Percentiles rank a stretch among this genome's conserved stretches.
Conservation (phyloP, 2,113 vertebrate species). For the Etheostoma spectabile region DNA sequence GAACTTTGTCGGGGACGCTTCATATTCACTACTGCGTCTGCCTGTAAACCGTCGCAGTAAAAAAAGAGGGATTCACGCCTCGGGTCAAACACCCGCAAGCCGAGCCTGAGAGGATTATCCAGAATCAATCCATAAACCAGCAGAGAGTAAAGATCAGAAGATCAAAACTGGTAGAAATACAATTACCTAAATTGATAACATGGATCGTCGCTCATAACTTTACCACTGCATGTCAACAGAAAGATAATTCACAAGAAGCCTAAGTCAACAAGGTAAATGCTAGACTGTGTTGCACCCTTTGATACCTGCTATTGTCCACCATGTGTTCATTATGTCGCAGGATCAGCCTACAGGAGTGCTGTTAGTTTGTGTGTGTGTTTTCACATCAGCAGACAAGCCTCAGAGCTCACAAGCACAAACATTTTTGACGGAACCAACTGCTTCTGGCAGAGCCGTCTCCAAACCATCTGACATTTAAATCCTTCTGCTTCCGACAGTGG, state of each 20-base stretch:
- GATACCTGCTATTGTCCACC: constrained; percentile 2
- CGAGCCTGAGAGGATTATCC: not conserved
- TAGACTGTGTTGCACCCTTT: not conserved
- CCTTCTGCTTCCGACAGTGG: constrained; percentile 27
- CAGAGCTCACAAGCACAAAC: constrained; percentile 28
- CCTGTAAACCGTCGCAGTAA: constrained; percentile 6
- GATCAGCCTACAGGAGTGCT: no score
- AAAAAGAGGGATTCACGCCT: constrained; percentile 16
- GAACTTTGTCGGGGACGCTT: not conserved
- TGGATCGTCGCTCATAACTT: not conserved
- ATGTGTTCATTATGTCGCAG: not conserved
- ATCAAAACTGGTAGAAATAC: not conserved
- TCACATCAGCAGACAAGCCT: constrained; percentile 14
- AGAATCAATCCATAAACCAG: not conserved
- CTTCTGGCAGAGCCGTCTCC: constrained; percentile 34
- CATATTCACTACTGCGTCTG: not conserved
- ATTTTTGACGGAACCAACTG: constrained; percentile 39
- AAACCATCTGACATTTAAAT: constrained; percentile 61
- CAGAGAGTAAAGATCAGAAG: not conserved
- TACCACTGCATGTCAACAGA: not conserved
- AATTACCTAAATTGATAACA: constrained; percentile 17
- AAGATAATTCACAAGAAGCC: constrained; percentile 5
- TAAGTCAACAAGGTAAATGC: constrained; percentile 19
- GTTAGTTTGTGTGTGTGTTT: not conserved
- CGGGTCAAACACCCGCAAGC: not conserved